Evolutionary conservation across 2,113 vertebrate genomes (phyloP).

Genomic region (Plecturocebus donacophilus): DNA sequence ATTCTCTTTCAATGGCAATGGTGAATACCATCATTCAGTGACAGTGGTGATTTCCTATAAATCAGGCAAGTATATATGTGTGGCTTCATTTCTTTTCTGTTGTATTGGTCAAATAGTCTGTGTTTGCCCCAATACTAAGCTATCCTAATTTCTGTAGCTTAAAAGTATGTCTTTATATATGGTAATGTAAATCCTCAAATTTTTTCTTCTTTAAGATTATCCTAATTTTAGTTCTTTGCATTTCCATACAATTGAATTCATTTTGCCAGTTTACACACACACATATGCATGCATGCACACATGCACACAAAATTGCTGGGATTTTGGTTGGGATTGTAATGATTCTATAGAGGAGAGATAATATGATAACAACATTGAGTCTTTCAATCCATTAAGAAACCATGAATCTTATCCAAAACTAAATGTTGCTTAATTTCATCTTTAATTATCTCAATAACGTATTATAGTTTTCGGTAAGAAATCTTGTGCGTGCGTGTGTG

Average conservation of each 20-base stretch:
- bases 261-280: background rate
- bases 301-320: background rate
- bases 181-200: background rate
- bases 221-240: background rate
- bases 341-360: background rate
- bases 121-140: background rate
- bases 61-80: no score
- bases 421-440: background rate
- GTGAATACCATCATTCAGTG: background rate
- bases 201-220: background rate
- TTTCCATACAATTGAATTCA: background rate
- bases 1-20: background rate
- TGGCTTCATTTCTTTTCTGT: background rate
- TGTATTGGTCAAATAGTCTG: background rate
- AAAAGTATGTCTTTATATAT: background rate
- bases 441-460: background rate
- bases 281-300: background rate
- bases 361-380: background rate
- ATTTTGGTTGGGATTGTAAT: background rate
- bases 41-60: background rate
- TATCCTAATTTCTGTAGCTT: background rate
- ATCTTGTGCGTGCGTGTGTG: background rate
- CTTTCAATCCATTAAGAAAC: background rate
- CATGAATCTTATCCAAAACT: background rate
- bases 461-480: background rate